Evolutionary conservation across 1,140 invertebrate genomes (phyloP).

Genomic region (Acromyrmex heyeri): DNA sequence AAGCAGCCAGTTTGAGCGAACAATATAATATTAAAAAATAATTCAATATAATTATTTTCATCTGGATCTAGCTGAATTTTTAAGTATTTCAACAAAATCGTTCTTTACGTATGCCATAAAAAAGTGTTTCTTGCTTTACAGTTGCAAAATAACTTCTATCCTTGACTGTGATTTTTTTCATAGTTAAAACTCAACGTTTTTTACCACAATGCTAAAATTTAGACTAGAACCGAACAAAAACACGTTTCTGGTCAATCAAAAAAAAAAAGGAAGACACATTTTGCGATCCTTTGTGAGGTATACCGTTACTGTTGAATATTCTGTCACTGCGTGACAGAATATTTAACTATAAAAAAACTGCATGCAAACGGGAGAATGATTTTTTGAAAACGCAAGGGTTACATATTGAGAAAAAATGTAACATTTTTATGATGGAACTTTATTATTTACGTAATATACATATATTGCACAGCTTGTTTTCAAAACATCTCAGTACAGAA

Average conservation of each 20-base stretch:
- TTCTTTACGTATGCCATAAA: too few relatives aligned
- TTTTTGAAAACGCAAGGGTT: conserved; percentile 26
- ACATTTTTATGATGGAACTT: neutral
- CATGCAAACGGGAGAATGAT: conserved; percentile 33
- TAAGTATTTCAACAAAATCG: too few relatives aligned
- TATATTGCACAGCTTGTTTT: conserved; percentile 23
- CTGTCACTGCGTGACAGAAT: conserved; percentile 18
- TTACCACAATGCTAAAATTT: neutral
- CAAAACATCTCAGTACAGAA: conserved; percentile 9
- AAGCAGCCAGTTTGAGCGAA: too few relatives aligned
- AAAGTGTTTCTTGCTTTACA: neutral
- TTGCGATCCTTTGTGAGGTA: conserved; percentile 35
- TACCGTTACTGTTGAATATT: conserved; percentile 21
- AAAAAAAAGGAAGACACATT: neutral
- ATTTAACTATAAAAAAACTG: conserved; percentile 33
- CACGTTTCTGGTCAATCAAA: conserved; percentile 19
- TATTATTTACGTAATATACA: conserved; percentile 30
- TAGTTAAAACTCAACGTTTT: conserved; percentile 6
- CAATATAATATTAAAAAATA: too few relatives aligned
- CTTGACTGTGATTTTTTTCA: conserved; percentile 5
- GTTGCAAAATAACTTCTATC: conserved; percentile 1
- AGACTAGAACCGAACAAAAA: conserved; percentile 7
- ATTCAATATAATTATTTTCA: too few relatives aligned
- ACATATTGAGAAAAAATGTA: conserved; percentile 3
- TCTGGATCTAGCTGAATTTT: too few relatives aligned